Evolutionary conservation across 2,888 invertebrate genomes (phyloP).

Genomic region (Synergus itoensis): DNA sequence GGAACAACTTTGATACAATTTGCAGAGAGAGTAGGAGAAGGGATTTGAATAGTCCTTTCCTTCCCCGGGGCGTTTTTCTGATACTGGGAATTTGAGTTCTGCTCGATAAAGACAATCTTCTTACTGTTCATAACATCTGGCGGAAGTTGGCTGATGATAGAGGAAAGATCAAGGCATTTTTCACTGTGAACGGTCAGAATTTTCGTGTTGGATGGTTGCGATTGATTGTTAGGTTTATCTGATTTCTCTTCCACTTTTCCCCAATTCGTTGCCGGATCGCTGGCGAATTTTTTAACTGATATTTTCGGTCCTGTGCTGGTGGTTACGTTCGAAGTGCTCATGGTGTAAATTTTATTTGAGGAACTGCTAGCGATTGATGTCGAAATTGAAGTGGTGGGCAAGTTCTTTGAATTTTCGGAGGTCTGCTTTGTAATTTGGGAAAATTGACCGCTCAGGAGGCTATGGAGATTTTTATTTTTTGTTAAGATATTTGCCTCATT

Average conservation of each 20-base stretch:
- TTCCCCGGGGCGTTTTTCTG: conserved; percentile 8
- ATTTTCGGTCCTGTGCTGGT: conserved; percentile 54
- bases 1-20: conserved; percentile 37
- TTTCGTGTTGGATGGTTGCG: conserved; percentile 47
- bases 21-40: not conserved
- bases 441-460: not conserved
- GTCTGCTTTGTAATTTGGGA: not conserved
- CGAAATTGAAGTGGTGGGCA: not conserved
- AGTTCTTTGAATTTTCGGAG: not conserved
- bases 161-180: conserved; percentile 60
- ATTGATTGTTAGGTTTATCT: not conserved
- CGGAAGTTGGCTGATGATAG: conserved; percentile 66
- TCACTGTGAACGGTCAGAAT: conserved; percentile 63
- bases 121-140: conserved; percentile 61
- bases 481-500: not conserved
- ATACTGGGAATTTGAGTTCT: conserved; percentile 53
- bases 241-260: not conserved
- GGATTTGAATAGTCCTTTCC: not conserved
- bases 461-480: not conserved
- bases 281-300: conserved; percentile 61
- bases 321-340: conserved; percentile 24
- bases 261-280: conserved; percentile 50
- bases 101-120: conserved; percentile 65
- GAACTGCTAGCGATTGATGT: not conserved
- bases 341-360: conserved; percentile 12